Base-by-base conservation (phyloP, 2,113 vertebrate genomes). In the Pipa parva region DNA sequence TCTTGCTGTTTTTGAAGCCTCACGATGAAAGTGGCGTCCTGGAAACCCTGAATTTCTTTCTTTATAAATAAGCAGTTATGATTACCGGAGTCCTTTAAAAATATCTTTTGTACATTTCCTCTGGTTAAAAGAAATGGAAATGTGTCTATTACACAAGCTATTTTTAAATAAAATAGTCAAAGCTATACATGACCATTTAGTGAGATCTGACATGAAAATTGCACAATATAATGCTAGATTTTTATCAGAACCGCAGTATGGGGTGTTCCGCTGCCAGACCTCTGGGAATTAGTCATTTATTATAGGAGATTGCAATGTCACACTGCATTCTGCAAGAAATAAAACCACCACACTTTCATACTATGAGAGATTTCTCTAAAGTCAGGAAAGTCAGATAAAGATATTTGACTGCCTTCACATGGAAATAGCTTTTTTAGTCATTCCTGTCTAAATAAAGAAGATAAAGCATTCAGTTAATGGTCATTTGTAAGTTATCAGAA, bases 371-470 rank as follows among this genome's bases (percentile, higher is more conserved):
- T 42, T 42, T 42, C 39, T 42, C 39, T n/a, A 42, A 42, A 42
- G 39, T 3, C 39, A 42, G 13, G 1, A 15, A 42, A 18, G 9
- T 42, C 39, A 42, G 39, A 42, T 42, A n/a, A 42, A 42, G 39
- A 42, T n/a, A 42, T 42, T 42, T 42, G 39, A n/a, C 39, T 42
- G 39, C 39, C 39, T 42, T 42, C 11, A 42, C 39, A 42, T n/a
- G 15, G 39, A 42, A n/a, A 42, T 42, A 17, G 39, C 39, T 3
- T n/a, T 11, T 61, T 46, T 49, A 63, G 51, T 50, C 42, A 51
- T 29, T 63, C 48, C 60, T 33, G 48, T 63, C 28, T 24, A 51
- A 50, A 46, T 1, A 31, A 20, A 18, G 18, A 39, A 13, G 20
- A 66, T 24, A n/a, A n/a, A n/a, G n/a, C n/a, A n/a, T n/a, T n/a